These are phyloP conservation scores for Sternarchorhynchus goeldii DNA, from an alignment of 2,797 vertebrate species.

Conservation along the genomic window DNA sequence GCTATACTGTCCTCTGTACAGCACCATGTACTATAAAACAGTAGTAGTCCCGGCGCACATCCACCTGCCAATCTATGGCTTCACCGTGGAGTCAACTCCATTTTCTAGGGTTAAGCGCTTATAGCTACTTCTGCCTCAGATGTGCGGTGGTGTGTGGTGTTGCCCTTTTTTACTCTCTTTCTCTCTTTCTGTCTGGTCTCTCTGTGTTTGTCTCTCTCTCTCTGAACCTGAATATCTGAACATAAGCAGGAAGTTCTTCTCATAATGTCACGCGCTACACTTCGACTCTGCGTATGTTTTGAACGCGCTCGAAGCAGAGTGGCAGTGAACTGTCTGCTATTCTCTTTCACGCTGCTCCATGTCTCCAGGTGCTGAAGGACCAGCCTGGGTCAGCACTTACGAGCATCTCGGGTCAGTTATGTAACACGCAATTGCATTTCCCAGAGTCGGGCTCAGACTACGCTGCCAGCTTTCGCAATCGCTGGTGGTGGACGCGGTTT, in stretches of 20 bases:
- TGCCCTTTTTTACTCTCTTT: not conserved
- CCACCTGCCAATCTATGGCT: no score
- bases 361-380: not conserved
- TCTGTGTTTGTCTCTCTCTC: not conserved
- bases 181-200: conserved; percentile 3
- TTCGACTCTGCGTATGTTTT: not conserved
- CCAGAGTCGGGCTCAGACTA: not conserved
- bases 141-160: conserved; percentile 22
- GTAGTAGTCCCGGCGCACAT: not conserved
- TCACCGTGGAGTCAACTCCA: not conserved
- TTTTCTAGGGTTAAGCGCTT: conserved; percentile 11
- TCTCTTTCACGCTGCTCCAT: not conserved
- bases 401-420: conserved; percentile 19
- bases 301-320: no score
- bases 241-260: not conserved
- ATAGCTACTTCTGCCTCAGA: not conserved
- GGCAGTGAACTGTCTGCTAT: not conserved
- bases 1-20: conserved; percentile 2
- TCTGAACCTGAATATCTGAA: no score
- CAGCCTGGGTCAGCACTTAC: conserved; percentile 5
- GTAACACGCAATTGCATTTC: conserved; percentile 7
- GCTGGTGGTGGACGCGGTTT: not conserved
- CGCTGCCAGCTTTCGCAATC: not conserved
- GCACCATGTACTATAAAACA: not conserved
- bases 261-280: not conserved